These are phyloP conservation scores for Sphaerodactylus townsendi DNA, from an alignment of 2,113 vertebrate genomes.

Conservation along the genomic window DNA sequence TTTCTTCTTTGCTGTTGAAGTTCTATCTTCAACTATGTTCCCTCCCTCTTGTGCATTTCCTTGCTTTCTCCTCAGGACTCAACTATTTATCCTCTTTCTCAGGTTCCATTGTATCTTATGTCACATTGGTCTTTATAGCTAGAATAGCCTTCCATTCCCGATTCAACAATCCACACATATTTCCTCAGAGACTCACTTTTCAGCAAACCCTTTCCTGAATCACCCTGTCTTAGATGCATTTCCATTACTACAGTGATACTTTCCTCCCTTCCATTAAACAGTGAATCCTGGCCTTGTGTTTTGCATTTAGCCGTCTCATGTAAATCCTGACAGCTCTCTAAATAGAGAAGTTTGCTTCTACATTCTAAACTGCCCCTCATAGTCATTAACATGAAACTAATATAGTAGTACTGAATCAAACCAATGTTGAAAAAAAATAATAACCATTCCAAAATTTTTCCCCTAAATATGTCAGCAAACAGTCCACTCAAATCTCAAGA, in stretches of 20 bases:
- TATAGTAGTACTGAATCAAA: neutral
- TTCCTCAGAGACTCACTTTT: neutral
- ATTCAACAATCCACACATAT: neutral
- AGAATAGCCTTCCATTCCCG: neutral
- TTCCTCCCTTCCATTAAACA: neutral
- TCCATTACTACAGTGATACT: neutral
- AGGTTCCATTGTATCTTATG: neutral
- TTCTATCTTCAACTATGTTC: neutral
- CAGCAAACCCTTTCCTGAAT: neutral
- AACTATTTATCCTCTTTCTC: neutral
- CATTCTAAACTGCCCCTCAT: neutral
- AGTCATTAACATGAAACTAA: neutral
- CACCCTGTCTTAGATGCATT: neutral
- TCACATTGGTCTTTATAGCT: neutral
- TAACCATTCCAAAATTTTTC: neutral
- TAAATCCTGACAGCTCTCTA: neutral
- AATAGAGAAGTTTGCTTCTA: neutral
- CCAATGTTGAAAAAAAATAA: neutral
- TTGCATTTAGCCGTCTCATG: neutral
- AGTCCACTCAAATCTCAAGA: neutral
- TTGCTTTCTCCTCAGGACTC: neutral
- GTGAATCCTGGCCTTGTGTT: neutral
- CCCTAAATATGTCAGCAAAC: neutral
- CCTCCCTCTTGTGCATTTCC: neutral
- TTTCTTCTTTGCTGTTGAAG: neutral